A percentile compares a stretch with the other conserved stretches of the same genome.
Conservation (phyloP, 2,888 invertebrate species). For the Caenorhabditis imperialis region DNA sequence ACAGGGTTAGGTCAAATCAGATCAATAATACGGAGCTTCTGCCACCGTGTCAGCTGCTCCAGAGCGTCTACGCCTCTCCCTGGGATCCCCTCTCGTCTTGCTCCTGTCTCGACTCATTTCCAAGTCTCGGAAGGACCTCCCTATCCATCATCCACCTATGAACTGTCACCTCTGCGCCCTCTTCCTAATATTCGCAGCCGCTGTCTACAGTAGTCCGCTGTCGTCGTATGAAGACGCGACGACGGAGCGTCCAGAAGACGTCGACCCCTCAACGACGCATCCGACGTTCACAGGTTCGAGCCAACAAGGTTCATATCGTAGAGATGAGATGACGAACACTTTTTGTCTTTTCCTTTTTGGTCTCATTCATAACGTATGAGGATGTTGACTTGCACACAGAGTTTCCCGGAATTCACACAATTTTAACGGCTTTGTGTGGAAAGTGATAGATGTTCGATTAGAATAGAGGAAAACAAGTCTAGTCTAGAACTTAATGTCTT, state of each 20-base stretch:
- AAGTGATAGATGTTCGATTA: no score
- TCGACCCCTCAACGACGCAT: slow-evolving; percentile 24
- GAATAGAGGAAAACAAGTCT: no score
- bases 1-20: slow-evolving; percentile 32
- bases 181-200: not conserved
- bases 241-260: not conserved
- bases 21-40: slow-evolving; percentile 38
- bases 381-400: not conserved
- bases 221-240: slow-evolving; percentile 3
- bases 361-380: slow-evolving; percentile 24
- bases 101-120: slow-evolving; percentile 21
- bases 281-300: slow-evolving; percentile 55
- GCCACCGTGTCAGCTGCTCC: slow-evolving; percentile 37
- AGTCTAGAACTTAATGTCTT: no score
- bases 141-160: slow-evolving; percentile 38
- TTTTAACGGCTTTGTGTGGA: no score
- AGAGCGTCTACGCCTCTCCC: not conserved
- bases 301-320: slow-evolving; percentile 41
- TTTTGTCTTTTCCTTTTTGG: not conserved
- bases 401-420: not conserved
- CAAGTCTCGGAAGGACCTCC: slow-evolving; percentile 21
- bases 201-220: slow-evolving; percentile 11
- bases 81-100: not conserved
- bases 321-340: not conserved
- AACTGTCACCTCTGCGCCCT: slow-evolving; percentile 20